These are phyloP conservation scores for Arctia plantaginis DNA, from an alignment of 2,888 invertebrate genomes.

Conservation along the genomic window DNA sequence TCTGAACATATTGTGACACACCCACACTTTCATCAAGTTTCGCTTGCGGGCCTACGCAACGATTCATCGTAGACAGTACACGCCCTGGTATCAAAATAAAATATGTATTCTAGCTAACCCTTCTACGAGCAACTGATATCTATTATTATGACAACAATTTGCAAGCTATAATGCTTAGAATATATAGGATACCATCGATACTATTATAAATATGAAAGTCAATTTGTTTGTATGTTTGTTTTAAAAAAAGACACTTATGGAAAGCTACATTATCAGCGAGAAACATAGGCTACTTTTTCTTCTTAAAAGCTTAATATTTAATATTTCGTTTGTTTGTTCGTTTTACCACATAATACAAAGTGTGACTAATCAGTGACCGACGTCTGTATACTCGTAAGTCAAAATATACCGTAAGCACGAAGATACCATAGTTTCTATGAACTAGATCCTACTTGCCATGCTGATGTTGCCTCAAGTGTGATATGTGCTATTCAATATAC, in stretches of 20 bases:
- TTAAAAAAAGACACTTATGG: too few relatives aligned
- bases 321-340: too few relatives aligned
- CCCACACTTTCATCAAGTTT: slow-evolving; percentile 20
- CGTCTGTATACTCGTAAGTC: too few relatives aligned
- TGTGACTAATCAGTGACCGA: too few relatives aligned
- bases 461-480: neutral
- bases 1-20: slow-evolving; percentile 20
- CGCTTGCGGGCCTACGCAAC: slow-evolving; percentile 15
- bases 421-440: neutral
- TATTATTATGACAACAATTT: neutral
- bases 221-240: too few relatives aligned
- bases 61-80: slow-evolving; percentile 12
- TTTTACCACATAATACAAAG: too few relatives aligned
- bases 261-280: too few relatives aligned
- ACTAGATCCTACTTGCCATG: neutral
- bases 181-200: neutral
- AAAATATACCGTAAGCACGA: neutral
- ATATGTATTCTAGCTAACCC: neutral
- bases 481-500: too few relatives aligned
- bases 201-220: too few relatives aligned
- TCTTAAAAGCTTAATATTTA: too few relatives aligned
- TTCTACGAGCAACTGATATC: neutral
- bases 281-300: too few relatives aligned
- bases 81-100: neutral
- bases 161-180: neutral